Conservation (phyloP, 2,113 vertebrate species). For the Embiotoca jacksoni region DNA sequence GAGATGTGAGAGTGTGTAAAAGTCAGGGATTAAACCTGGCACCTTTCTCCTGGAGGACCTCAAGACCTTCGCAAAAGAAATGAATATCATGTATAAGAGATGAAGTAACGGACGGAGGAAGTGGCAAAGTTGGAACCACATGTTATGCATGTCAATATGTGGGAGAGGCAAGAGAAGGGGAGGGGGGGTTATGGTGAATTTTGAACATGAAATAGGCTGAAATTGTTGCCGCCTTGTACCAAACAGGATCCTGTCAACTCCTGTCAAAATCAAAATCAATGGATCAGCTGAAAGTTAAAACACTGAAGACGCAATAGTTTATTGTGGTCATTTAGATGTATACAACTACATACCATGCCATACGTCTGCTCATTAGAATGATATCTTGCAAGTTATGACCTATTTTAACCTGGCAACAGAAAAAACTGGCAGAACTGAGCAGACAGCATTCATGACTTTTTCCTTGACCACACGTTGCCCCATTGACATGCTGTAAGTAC, state of each 20-base stretch:
- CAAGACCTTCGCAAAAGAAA: conserved; percentile 37
- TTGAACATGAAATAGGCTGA: conserved; percentile 37
- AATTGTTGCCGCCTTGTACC: not conserved
- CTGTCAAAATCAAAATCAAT: conserved; percentile 8
- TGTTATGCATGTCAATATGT: conserved; percentile 9
- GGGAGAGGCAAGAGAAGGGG: not conserved
- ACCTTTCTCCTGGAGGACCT: conserved; percentile 36
- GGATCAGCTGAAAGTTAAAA: no score
- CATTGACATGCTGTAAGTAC: not conserved
- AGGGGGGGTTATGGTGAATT: conserved; percentile 7
- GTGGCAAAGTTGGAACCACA: conserved; percentile 25
- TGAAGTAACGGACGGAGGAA: conserved; percentile 15
- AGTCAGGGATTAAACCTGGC: conserved; percentile 48
- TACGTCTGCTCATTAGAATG: not conserved
- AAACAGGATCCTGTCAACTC: conserved; percentile 3
- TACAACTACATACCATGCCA: not conserved
- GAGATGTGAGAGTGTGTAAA: conserved; percentile 34
- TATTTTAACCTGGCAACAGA: no score
- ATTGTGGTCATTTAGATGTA: no score
- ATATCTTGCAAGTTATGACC: no score
- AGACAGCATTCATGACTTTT: not conserved
- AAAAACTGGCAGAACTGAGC: not conserved
- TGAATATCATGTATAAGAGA: conserved; percentile 33
- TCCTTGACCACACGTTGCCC: not conserved
- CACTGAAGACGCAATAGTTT: no score